Percentiles rank a stretch among this genome's conserved stretches.
phyloP scores from a whole-genome alignment of 2,113 vertebrate species.

The Pelmatolapia mariae region DNA sequence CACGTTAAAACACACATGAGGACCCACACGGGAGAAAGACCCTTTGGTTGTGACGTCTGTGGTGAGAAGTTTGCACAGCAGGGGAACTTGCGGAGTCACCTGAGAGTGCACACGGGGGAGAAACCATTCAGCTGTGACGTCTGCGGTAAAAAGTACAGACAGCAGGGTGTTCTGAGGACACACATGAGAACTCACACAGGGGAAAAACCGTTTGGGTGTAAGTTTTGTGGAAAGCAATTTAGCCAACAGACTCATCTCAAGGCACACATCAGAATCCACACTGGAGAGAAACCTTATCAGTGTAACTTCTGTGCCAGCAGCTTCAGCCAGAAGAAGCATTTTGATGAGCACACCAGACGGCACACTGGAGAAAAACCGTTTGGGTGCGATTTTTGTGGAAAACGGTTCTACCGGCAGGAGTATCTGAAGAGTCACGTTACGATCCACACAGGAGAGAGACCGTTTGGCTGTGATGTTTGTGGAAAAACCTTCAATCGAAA shows the following conservation, averaged over 20 bases:
- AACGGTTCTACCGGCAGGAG: background rate
- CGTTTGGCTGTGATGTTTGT: background rate
- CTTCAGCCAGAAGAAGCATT: background rate
- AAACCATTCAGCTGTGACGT: background rate
- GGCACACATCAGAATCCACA: background rate
- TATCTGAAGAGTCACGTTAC: background rate
- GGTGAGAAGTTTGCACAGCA: background rate
- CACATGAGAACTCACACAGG: background rate
- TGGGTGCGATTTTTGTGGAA: background rate
- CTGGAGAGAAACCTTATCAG: background rate
- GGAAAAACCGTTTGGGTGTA: background rate
- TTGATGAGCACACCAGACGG: background rate
- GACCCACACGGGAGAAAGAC: background rate
- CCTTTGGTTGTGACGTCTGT: background rate
- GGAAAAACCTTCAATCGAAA: background rate
- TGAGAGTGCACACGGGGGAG: background rate
- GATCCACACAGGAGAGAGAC: background rate
- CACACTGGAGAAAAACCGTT: background rate
- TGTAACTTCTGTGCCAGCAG: background rate
- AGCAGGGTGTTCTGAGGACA: background rate
- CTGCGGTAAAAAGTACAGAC: background rate
- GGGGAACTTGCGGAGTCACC: background rate
- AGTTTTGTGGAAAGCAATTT: background rate
- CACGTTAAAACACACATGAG: background rate
- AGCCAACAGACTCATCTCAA: background rate